Evolutionary conservation across 2,888 invertebrate genomes (phyloP).

Genomic region (Augochlorella aurata): DNA sequence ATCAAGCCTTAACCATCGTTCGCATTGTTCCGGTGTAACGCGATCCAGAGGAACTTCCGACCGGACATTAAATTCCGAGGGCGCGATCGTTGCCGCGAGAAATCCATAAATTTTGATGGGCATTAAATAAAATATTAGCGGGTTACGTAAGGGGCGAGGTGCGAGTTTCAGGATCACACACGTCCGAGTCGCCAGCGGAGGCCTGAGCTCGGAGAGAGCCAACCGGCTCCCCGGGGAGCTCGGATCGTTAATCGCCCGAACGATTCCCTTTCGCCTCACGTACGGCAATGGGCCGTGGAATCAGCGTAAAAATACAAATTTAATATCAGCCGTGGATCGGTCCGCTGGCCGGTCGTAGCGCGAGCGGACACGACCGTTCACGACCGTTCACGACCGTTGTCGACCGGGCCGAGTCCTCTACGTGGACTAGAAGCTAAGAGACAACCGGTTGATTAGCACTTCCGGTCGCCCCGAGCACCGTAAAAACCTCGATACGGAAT

Average conservation of each 20-base stretch:
- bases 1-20: background rate
- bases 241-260: conserved; percentile 84
- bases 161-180: conserved; percentile 59
- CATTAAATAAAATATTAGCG: conserved; percentile 79
- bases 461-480: background rate
- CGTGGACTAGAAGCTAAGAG: conserved; percentile 18
- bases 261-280: conserved; percentile 84
- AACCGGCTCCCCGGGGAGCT: conserved; percentile 75
- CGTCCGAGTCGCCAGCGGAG: conserved; percentile 50
- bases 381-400: conserved; percentile 35
- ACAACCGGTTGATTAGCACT: conserved; percentile 28
- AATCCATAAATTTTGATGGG: conserved; percentile 80
- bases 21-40: conserved; percentile 23
- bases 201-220: conserved; percentile 59
- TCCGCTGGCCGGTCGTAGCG: conserved; percentile 46
- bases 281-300: conserved; percentile 83
- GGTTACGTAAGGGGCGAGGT: conserved; percentile 32
- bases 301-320: conserved; percentile 86
- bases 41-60: background rate
- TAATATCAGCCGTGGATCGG: conserved; percentile 81
- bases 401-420: conserved; percentile 29
- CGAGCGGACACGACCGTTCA: conserved; percentile 33
- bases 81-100: conserved; percentile 49
- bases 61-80: conserved; percentile 37
- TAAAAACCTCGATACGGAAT: conserved; percentile 5